Evolutionary conservation across 1,140 invertebrate genomes (phyloP), one percentile per base, ranked within the genome.

Genomic region (Lerema accius): DNA sequence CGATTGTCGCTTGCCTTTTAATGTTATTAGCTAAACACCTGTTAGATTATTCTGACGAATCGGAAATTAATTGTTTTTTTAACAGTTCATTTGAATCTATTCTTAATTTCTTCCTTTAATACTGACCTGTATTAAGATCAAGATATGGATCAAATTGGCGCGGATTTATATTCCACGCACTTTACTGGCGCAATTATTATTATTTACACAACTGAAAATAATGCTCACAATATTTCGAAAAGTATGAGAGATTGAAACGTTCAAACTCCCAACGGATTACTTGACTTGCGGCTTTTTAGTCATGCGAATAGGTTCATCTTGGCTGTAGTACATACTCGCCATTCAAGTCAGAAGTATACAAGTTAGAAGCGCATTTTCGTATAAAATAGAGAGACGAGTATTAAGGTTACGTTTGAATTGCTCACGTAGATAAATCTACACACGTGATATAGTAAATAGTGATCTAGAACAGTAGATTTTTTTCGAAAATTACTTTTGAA

Each of bases 1-100:
- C 56, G 66, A 73, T 73, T 76, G 53, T 71, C 48, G 43, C 50
- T 61, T 43, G 40, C 48, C 28, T 60, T 67, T 61, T 40, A 16
- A 56, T 16, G 51, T 56, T 56, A 43, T 56, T 43, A 43, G 51
- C 43, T 43, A 56, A 56, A 56, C 55, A 46, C 55, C 45, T 65
- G 55, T 51, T 59, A 37, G 16, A 11, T 55, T 40, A 39, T 7
- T 51, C 1, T 37, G 15, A 45, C 9, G 2, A 16, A 16, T 16
- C 6, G 3, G 1, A 9, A 45, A 45, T 1, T 45, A 17, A 45
- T 45, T 45, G 3, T 45, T 45, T 16, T 23, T n/a, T n/a, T n/a
- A n/a, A n/a, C n/a, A n/a, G n/a, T n/a, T n/a, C n/a, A n/a, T n/a
- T n/a, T n/a, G n/a, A n/a, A n/a, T n/a, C n/a, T n/a, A n/a, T n/a